Conservation (phyloP, 1,140 invertebrate species). For the Stegodyphus mimosarum region DNA sequence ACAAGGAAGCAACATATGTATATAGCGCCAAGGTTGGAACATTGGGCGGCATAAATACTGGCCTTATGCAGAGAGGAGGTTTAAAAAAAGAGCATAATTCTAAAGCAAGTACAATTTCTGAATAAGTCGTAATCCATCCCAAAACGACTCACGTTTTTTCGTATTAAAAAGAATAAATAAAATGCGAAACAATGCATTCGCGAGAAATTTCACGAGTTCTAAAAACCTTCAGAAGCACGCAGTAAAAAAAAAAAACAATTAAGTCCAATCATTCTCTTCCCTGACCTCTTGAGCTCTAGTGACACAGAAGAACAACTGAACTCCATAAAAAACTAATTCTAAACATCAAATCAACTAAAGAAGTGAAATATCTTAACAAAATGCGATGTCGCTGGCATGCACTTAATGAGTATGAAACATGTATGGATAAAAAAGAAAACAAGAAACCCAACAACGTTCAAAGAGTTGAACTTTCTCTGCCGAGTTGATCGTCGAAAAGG, state of each 20-base stretch:
- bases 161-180: too few relatives aligned
- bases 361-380: not conserved
- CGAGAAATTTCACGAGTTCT: not conserved
- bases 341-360: constrained; percentile 14
- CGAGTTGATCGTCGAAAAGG: constrained; percentile 18
- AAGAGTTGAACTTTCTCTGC: constrained; percentile 43
- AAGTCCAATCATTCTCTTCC: not conserved
- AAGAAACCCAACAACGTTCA: not conserved
- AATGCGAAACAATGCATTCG: not conserved
- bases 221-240: not conserved
- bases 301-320: constrained; percentile 15
- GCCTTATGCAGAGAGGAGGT: too few relatives aligned
- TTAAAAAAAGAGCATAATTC: too few relatives aligned
- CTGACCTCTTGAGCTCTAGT: constrained; percentile 15
- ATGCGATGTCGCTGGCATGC: constrained; percentile 28
- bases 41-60: too few relatives aligned
- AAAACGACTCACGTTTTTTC: too few relatives aligned
- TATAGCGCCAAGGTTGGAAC: too few relatives aligned
- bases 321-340: too few relatives aligned
- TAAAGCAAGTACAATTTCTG: too few relatives aligned
- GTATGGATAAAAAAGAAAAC: too few relatives aligned
- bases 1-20: too few relatives aligned
- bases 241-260: not conserved
- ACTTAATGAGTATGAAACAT: constrained; percentile 24
- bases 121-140: too few relatives aligned